Evolutionary conservation across 2,888 invertebrate species (phyloP), one percentile per base, ranked within the genome.

Genomic region (Eledone cirrhosa): DNA sequence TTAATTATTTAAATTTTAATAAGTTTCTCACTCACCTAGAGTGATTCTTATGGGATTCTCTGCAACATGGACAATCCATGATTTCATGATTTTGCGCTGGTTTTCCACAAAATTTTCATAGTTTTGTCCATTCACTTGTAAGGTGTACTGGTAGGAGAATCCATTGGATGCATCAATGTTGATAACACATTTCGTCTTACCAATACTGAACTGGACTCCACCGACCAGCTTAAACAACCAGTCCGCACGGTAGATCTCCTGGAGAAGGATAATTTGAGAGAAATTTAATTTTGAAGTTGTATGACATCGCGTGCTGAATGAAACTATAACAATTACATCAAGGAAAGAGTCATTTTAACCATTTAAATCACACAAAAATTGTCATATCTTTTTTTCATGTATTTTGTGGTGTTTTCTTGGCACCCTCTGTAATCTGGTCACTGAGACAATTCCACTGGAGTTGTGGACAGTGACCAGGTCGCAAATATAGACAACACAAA

Each of bases 211-310:
- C 14, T 93, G 91, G 90, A 97, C 96, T 84, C 94, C 94, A 0
- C 97, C 97, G 0, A 97, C 97, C 74, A 97, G 90, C 86, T 95
- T 95, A 90, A 97, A 97, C 96, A 97, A 96, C 96, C 96, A 97
- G 80, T 97, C 96, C 81, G 94, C 92, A 24, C 94, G 92, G 19
- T 94, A 84, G 5, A 95, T 92, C 90, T 95, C 95, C 95, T 95
- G 87, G 41, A 41, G 41, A 11, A 41, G 3, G 41, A 41, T n/a
- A n/a, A n/a, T n/a, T n/a, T n/a, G n/a, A n/a, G n/a, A n/a, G n/a
- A n/a, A n/a, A n/a, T n/a, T n/a, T n/a, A n/a, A n/a, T n/a, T n/a
- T n/a, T n/a, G n/a, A n/a, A n/a, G n/a, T n/a, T n/a, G n/a, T n/a
- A n/a, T n/a, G n/a, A n/a, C n/a, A n/a, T n/a, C n/a, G n/a, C n/a